Evolutionary conservation across 2,888 invertebrate species (phyloP).

Genomic region (Phortica okadai): DNA sequence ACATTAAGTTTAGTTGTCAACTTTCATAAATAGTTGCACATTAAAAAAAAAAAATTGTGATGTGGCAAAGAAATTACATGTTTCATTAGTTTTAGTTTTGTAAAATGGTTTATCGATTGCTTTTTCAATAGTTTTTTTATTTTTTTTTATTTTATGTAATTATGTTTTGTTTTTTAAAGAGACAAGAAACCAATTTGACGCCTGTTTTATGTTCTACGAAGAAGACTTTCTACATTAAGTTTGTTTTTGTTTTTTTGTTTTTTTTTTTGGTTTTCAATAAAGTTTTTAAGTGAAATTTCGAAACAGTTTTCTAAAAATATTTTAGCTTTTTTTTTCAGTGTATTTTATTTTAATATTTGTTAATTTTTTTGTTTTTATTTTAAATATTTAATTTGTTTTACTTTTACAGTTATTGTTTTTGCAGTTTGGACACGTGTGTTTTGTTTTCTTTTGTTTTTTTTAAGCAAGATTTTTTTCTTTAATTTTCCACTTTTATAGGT

Average conservation of each 20-base stretch:
- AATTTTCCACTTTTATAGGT: slow-evolving; percentile 2
- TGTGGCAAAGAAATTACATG: no score
- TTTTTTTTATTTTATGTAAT: not conserved
- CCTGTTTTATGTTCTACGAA: slow-evolving; percentile 26
- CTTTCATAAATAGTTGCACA: no score
- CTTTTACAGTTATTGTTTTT: not conserved
- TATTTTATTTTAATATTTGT: not conserved
- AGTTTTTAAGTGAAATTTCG: slow-evolving; percentile 14
- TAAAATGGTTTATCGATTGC: no score
- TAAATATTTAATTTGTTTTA: not conserved
- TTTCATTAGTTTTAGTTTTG: no score
- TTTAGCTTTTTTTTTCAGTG: not conserved
- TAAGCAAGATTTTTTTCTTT: not conserved
- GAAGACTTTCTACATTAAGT: slow-evolving; percentile 6
- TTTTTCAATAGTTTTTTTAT: no score
- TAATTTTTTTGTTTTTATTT: not conserved
- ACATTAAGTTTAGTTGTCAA: no score
- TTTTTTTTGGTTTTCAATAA: not conserved
- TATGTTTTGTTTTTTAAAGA: slow-evolving; percentile 15
- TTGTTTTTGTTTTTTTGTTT: not conserved
- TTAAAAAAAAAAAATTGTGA: no score
- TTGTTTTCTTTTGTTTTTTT: not conserved
- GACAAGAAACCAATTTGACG: slow-evolving; percentile 28
- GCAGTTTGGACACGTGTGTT: not conserved
- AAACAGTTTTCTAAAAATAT: slow-evolving; percentile 30